Percentiles rank a stretch among this genome's conserved stretches.
These are phyloP conservation scores for Elanus axillaris DNA, from an alignment of 2,113 vertebrate species.

Conservation along the genomic window DNA sequence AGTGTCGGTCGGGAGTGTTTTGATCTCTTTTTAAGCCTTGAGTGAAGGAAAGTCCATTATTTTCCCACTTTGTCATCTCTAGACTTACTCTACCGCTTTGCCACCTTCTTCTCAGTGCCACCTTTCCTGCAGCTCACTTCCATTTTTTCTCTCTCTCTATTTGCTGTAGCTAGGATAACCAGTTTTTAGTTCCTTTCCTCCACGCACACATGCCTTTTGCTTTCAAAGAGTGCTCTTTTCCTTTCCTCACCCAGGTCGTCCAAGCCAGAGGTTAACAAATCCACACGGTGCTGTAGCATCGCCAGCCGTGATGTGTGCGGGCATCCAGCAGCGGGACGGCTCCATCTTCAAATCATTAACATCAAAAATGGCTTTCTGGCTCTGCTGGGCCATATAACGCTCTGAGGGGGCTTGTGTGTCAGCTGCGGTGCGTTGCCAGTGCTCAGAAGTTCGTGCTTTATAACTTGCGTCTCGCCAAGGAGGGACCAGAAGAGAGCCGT, in stretches of 20 bases:
- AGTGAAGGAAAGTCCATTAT: not conserved
- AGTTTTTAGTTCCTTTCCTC: not conserved
- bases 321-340: not conserved
- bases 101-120: not conserved
- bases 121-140: not conserved
- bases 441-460: not conserved
- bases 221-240: not conserved
- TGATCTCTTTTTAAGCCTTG: not conserved
- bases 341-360: not conserved
- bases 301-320: rapidly evolving
- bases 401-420: not conserved
- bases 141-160: not conserved
- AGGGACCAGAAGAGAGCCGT: not conserved
- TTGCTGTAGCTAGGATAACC: not conserved
- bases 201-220: not conserved
- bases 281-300: not conserved
- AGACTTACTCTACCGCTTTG: not conserved
- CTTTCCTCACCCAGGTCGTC: not conserved
- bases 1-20: not conserved
- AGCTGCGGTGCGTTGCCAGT: not conserved
- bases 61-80: not conserved
- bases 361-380: not conserved
- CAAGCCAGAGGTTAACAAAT: not conserved
- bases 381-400: not conserved
- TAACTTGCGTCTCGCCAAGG: not conserved